These are phyloP conservation scores for Syndactyla subalaris DNA, from an alignment of 2,797 vertebrate genomes.

Conservation along the genomic window DNA sequence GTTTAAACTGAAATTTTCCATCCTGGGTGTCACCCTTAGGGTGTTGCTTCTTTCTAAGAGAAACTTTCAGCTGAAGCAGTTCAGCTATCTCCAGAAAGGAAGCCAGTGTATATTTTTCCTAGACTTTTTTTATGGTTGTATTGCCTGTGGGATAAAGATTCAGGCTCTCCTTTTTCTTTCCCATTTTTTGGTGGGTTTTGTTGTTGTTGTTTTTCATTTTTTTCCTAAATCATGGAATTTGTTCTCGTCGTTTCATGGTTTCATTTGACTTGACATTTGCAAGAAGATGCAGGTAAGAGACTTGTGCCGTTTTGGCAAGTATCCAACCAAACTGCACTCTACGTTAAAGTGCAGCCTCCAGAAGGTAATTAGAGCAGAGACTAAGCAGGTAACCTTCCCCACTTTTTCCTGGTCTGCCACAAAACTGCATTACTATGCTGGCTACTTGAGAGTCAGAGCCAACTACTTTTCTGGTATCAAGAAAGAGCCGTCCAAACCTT, in stretches of 20 bases:
- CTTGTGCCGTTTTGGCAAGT: not conserved
- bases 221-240: not conserved
- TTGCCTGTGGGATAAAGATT: constrained; percentile 2
- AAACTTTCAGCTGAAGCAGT: constrained; percentile 4
- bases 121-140: not conserved
- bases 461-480: not conserved
- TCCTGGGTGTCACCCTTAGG: not conserved
- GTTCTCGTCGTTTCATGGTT: not conserved
- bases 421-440: not conserved
- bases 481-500: not conserved
- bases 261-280: not conserved
- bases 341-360: not conserved
- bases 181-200: not conserved
- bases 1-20: constrained; percentile 26
- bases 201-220: not conserved
- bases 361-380: not conserved
- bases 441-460: not conserved
- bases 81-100: not conserved
- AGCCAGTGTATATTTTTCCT: not conserved
- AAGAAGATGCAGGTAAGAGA: not conserved
- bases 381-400: not conserved
- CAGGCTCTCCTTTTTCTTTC: not conserved
- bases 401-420: not conserved
- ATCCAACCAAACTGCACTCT: not conserved
- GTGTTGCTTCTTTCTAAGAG: not conserved